Evolutionary conservation across 2,888 invertebrate genomes (phyloP).

Genomic region (Stenurella melanura): DNA sequence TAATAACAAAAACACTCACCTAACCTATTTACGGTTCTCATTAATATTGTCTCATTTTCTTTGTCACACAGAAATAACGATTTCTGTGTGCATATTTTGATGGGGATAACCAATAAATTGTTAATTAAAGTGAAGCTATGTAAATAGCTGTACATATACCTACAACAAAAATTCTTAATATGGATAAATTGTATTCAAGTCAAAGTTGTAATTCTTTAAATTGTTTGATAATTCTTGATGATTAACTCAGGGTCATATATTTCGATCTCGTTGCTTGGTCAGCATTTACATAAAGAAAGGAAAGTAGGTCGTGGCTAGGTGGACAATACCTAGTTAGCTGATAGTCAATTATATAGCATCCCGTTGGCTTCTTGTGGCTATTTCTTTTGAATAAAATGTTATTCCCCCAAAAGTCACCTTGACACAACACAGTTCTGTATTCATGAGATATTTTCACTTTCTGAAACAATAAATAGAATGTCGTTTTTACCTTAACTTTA

Average conservation of each 20-base stretch:
- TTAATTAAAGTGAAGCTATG: too few relatives aligned
- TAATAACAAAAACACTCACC: too few relatives aligned
- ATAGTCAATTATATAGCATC: conserved; percentile 67
- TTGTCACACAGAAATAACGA: conserved; percentile 23
- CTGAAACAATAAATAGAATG: conserved; percentile 59
- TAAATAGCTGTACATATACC: conserved; percentile 42
- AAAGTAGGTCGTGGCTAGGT: conserved; percentile 78
- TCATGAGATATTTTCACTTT: conserved; percentile 65
- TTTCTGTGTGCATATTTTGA: conserved; percentile 58
- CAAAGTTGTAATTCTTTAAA: conserved; percentile 52
- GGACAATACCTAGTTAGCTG: conserved; percentile 75
- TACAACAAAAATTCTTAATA: conserved; percentile 55
- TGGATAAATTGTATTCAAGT: conserved; percentile 54
- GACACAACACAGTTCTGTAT: conserved; percentile 69
- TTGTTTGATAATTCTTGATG: conserved; percentile 55
- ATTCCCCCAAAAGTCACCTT: conserved; percentile 67
- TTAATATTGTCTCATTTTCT: conserved; percentile 11
- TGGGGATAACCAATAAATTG: too few relatives aligned
- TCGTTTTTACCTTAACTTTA: conserved; percentile 37
- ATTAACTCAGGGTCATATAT: conserved; percentile 52
- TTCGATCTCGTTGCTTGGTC: conserved; percentile 51
- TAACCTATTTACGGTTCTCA: conserved; percentile 17
- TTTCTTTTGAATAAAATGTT: conserved; percentile 64
- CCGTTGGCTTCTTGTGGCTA: conserved; percentile 49
- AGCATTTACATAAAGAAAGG: conserved; percentile 58